A percentile compares a stretch with the other conserved stretches of the same genome.
phyloP scores from a whole-genome alignment of 1,140 invertebrate species.

The Drosophila obscura region DNA sequence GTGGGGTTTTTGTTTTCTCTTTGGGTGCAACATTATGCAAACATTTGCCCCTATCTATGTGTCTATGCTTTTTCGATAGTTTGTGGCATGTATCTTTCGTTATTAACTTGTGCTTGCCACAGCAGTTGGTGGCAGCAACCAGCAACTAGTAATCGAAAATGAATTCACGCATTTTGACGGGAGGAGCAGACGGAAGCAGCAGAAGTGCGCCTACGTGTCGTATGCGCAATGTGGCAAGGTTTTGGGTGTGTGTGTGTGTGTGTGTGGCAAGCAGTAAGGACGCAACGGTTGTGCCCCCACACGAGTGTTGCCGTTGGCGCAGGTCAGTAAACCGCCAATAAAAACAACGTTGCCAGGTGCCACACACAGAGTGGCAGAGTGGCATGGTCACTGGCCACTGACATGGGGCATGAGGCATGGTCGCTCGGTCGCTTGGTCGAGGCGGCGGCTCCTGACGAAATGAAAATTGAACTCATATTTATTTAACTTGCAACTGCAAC shows the following conservation, averaged over 20 bases:
- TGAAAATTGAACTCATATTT: slow-evolving; percentile 83
- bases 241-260: neutral
- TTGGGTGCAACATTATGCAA: slow-evolving; percentile 39
- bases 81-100: slow-evolving; percentile 29
- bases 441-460: slow-evolving; percentile 33
- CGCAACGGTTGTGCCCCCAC: slow-evolving; percentile 1
- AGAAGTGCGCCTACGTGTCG: slow-evolving; percentile 54
- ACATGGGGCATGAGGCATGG: neutral
- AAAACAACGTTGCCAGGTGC: slow-evolving; percentile 65
- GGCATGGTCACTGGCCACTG: slow-evolving; percentile 6
- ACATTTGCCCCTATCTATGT: slow-evolving; percentile 31
- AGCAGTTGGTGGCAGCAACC: neutral
- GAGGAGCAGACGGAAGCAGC: neutral
- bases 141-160: slow-evolving; percentile 38
- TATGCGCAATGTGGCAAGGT: slow-evolving; percentile 58
- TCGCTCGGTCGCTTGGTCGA: too few relatives aligned
- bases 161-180: slow-evolving; percentile 72
- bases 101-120: slow-evolving; percentile 28
- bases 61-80: neutral
- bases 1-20: slow-evolving; percentile 17
- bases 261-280: slow-evolving; percentile 3
- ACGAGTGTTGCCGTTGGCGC: slow-evolving; percentile 60
- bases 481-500: slow-evolving; percentile 67
- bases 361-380: neutral
- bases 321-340: slow-evolving; percentile 82